phyloP scores from a whole-genome alignment of 2,797 vertebrate species.

The Pseudocheirus occidentalis region DNA sequence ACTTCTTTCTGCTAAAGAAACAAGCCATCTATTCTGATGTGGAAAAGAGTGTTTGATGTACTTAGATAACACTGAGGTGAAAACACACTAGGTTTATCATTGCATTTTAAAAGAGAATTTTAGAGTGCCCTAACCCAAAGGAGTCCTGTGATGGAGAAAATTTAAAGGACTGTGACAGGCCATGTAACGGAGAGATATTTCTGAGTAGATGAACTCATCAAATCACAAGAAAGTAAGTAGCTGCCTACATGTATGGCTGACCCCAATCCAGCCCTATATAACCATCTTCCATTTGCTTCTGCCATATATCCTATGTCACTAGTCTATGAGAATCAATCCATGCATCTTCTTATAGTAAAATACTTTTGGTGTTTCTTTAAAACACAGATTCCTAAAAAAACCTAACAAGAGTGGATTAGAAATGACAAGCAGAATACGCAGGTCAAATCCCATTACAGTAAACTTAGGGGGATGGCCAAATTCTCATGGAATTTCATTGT shows the following conservation, averaged over 20 bases:
- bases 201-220: neutral
- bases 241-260: neutral
- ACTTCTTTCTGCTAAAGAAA: constrained; percentile 11
- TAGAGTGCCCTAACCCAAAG: neutral
- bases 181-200: neutral
- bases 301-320: neutral
- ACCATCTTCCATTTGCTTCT: constrained; percentile 2
- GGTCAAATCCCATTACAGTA: constrained; percentile 33
- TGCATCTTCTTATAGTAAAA: constrained; percentile 9
- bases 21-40: neutral
- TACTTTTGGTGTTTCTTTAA: constrained; percentile 24
- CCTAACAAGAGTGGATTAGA: constrained; percentile 40
- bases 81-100: constrained; percentile 21
- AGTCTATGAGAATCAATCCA: constrained; percentile 21
- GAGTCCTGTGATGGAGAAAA: neutral
- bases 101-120: constrained; percentile 46
- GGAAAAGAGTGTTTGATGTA: constrained; percentile 24
- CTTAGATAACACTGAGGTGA: neutral
- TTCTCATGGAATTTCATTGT: constrained; percentile 34
- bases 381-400: constrained; percentile 27
- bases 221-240: constrained; percentile 3
- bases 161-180: neutral
- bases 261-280: constrained; percentile 26
- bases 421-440: constrained; percentile 19
- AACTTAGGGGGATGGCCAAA: neutral